Evolutionary conservation across 92 coral and sea anemone genomes (phyloP).

Genomic region (Actinernus sp.): DNA sequence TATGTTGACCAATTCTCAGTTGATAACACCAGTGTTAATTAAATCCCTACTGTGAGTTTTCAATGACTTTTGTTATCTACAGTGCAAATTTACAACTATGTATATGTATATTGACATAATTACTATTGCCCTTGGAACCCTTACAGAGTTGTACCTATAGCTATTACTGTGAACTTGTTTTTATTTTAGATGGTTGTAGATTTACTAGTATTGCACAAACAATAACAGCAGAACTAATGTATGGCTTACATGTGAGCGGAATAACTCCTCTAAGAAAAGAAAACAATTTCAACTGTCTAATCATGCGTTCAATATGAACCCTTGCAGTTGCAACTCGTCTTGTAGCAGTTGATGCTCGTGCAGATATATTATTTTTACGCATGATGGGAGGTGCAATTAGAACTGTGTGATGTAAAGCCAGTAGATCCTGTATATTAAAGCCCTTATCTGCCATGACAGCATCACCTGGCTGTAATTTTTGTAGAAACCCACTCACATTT

Average conservation of each 20-base stretch:
- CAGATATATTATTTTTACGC: constrained; percentile 68
- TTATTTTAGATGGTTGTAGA: constrained; percentile 61
- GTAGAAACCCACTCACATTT: constrained; percentile 58
- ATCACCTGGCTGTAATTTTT: constrained; percentile 59
- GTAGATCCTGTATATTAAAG: constrained; percentile 56
- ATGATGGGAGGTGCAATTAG: constrained; percentile 71
- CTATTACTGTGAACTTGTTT: background rate
- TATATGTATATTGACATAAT: background rate
- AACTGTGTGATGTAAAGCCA: constrained; percentile 52
- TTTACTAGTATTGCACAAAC: constrained; percentile 77
- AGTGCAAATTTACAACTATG: too few species aligned
- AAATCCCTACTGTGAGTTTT: too few species aligned
- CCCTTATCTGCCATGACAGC: constrained; percentile 78
- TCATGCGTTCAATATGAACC: constrained; percentile 82
- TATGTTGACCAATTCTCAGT: too few species aligned
- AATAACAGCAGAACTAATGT: constrained; percentile 64
- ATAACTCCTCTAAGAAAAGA: constrained; percentile 64
- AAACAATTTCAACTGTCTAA: constrained; percentile 65
- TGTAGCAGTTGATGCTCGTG: constrained; percentile 85
- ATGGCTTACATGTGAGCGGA: constrained; percentile 74
- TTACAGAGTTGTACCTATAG: constrained; percentile 3
- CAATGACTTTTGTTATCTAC: too few species aligned
- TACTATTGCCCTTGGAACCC: constrained; percentile 4
- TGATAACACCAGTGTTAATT: too few species aligned
- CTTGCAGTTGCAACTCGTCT: constrained; percentile 75